phyloP scores from a whole-genome alignment of 2,113 vertebrate species.

The Motacilla alba region DNA sequence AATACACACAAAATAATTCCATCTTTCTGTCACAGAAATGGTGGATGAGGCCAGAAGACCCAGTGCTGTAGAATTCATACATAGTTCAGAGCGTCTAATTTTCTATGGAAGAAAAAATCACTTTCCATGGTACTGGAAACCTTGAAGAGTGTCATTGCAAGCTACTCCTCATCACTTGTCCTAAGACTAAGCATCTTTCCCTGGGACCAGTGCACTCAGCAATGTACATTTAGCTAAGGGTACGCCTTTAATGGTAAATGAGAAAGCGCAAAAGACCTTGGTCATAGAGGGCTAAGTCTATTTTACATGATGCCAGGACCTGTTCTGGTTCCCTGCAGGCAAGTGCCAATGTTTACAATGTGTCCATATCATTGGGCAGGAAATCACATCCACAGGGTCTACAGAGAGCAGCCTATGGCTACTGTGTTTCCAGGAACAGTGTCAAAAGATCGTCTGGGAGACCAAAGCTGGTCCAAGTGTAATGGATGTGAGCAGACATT shows the following conservation, averaged over 20 bases:
- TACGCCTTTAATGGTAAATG: not conserved
- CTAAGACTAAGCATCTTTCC: not conserved
- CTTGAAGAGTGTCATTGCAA: not conserved
- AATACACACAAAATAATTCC: not conserved
- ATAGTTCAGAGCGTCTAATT: not conserved
- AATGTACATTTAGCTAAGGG: not conserved
- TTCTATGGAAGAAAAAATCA: not conserved
- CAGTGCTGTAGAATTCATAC: not conserved
- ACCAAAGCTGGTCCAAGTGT: not conserved
- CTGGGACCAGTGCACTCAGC: not conserved
- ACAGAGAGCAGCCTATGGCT: not conserved
- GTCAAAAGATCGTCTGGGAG: not conserved
- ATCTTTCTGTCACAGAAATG: not conserved
- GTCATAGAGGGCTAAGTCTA: fast-evolving
- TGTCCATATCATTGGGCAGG: not conserved
- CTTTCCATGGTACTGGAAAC: not conserved
- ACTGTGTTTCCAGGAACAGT: not conserved
- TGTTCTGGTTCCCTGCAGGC: not conserved
- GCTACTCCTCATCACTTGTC: not conserved
- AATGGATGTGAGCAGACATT: not conserved
- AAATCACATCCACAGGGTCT: not conserved
- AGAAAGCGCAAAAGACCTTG: not conserved
- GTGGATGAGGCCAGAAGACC: not conserved
- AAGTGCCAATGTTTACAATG: not conserved
- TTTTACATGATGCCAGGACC: not conserved